Evolutionary conservation across 2,888 invertebrate species (phyloP), one percentile per base, ranked within the genome.

Genomic region (Chloroclystis v-ata): DNA sequence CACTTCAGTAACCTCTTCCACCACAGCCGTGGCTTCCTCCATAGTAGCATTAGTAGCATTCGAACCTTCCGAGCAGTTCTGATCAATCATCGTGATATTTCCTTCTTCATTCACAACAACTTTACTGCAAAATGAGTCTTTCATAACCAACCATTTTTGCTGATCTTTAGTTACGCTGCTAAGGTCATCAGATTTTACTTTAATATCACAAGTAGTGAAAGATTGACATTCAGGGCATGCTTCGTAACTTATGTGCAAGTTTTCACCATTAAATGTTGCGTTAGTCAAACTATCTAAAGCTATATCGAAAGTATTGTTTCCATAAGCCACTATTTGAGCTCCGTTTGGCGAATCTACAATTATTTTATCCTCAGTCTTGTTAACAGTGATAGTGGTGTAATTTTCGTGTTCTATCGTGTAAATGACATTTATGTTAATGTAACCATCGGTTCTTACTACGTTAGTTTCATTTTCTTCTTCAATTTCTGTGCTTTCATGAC

Each of bases 371-470:
- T 66, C 71, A 24, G 68, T 61, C 62, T 78, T 82, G 58, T 89
- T 78, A 48, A 89, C 73, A 33, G 73, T 75, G 11, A 90, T 72
- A n/a, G 86, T 83, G n/a, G 89, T 78, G 58, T 89, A 90, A 68
- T 89, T 82, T 26, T 71, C 67, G 72, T 90, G 89, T 63, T 90
- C 90, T 49, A 87, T 69, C 1, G 73, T 75, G 55, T 69, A 79
- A 32, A 70, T 55, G 7, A 80, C 49, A 51, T 77, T 71, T 7
- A 86, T 60, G n/a, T 78, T 79, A 44, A 84, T 37, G 51, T 76
- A 86, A 5, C 85, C 85, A 60, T 85, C 85, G 0, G 54, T 60
- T 49, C 72, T 61, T 48, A 52, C 54, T 12, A 12, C 29, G 55
- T 64, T 35, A 53, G 47, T 14, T 42, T 69, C 64, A 41, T 73